Base-by-base conservation (phyloP, 2,113 vertebrate species). In the Laticauda colubrina region DNA sequence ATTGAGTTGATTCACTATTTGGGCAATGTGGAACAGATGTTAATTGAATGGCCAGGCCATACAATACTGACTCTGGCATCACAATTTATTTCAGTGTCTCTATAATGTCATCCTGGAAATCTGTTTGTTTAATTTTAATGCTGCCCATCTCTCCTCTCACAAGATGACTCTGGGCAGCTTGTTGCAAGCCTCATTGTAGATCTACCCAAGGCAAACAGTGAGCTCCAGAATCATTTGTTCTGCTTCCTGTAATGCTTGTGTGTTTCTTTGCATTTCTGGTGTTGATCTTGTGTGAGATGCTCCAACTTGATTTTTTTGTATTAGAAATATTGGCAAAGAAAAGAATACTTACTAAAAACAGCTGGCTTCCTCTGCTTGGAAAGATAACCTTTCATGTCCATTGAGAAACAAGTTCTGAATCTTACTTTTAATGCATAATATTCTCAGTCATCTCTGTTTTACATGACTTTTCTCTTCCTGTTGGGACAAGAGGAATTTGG, bases 171-270 rank as follows among this genome's bases (percentile, higher is more conserved):
- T 64, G 26, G 11, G 11, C 0, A 4, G 11, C 3, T 64, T 64
- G 26, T 29, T 23, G 5, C 3, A 85, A 91, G 57, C 61, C 55
- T 94, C 29, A 0, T 2, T 0, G 34, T n/a, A 61, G 92, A 89
- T 87, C 9, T 34, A 59, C 56, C 45, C 23, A 87, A 61, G 85
- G 88, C 89, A 61, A 43, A 48, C 34, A 89, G 64, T 89, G 87
- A 55, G 91, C 93, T 94, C 89, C 92, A 92, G 61, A 95, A 86
- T 94, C 95, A 95, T 86, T 51, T 15, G 21, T 29, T 0, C 0
- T 0, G 29, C 92, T 95, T 95, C 93, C 93, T 88, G 89, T 61
- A 92, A 85, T 64, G 29, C 61, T 90, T 92, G 0, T 6, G 95
- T 94, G 90, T 90, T 95, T 57, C 91, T 81, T 0, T 0, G 1